Evolutionary conservation across 2,113 vertebrate genomes (phyloP).

Genomic region (Diphyllodes magnificus): DNA sequence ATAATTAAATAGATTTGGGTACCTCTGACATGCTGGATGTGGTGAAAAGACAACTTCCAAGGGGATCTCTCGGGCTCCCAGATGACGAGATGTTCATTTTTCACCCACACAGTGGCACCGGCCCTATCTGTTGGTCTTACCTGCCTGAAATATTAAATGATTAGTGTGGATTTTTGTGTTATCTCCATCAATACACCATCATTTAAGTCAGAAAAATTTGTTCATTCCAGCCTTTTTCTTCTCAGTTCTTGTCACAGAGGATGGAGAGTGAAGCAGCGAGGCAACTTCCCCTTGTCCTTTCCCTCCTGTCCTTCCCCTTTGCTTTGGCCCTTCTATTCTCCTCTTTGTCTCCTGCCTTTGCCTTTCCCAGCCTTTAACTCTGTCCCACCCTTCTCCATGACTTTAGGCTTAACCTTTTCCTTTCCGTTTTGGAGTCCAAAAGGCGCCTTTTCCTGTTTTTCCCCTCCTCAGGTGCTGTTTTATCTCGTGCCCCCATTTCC

Average conservation of each 20-base stretch:
- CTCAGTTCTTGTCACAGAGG: not conserved
- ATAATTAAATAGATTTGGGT: not conserved
- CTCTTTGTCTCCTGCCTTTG: not conserved
- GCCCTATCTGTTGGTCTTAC: not conserved
- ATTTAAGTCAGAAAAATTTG: not conserved
- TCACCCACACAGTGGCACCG: not conserved
- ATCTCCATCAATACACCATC: not conserved
- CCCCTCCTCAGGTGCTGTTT: not conserved
- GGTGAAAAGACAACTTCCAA: not conserved
- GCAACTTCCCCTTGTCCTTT: not conserved
- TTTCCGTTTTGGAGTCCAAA: not conserved
- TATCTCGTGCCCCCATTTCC: not conserved
- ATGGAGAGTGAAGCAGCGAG: not conserved
- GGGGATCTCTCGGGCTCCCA: not conserved
- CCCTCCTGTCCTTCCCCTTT: not conserved
- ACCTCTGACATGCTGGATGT: accelerated
- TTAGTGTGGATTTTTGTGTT: not conserved
- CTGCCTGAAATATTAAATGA: not conserved
- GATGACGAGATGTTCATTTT: not conserved
- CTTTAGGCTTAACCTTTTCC: constrained; percentile 21
- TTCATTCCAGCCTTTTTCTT: not conserved
- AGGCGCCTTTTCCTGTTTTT: not conserved
- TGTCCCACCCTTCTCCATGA: not conserved
- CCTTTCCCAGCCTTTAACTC: not conserved
- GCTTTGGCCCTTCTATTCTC: not conserved